These are phyloP conservation scores for Chymomyza caudatula DNA, from an alignment of 2,888 invertebrate species.

Conservation along the genomic window DNA sequence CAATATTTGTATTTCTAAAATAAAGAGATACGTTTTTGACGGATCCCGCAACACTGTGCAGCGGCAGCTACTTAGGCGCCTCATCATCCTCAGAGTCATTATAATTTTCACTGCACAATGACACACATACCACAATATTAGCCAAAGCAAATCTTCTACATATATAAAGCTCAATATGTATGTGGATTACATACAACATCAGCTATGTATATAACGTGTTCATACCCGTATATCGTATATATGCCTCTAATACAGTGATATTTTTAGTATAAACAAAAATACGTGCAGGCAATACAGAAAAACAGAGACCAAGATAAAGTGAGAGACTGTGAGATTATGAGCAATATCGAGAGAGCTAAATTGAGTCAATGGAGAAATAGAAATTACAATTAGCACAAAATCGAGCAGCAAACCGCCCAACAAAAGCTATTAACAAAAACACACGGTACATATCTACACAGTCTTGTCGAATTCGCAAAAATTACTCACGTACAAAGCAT, in stretches of 20 bases:
- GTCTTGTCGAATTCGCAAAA: background rate
- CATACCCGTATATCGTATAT: conserved; percentile 26
- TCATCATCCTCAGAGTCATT: conserved; percentile 30
- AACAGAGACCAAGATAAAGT: conserved; percentile 18
- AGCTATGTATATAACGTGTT: background rate
- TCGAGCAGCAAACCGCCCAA: conserved; percentile 33
- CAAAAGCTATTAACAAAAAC: conserved; percentile 34
- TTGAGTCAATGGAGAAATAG: conserved; percentile 23
- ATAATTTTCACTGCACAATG: conserved; percentile 50
- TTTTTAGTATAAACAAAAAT: conserved; percentile 74
- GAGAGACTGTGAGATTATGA: conserved; percentile 15
- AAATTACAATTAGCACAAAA: conserved; percentile 49
- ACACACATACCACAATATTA: conserved; percentile 54
- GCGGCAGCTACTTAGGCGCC: conserved; percentile 31
- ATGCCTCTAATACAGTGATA: conserved; percentile 61
- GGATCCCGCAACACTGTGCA: conserved; percentile 14
- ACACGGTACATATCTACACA: conserved; percentile 7
- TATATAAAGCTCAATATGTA: conserved; percentile 2
- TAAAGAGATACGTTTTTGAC: background rate
- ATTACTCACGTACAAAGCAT: background rate
- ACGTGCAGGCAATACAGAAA: conserved; percentile 27
- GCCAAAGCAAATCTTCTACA: conserved; percentile 24
- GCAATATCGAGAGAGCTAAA: background rate
- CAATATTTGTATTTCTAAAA: conserved; percentile 11
- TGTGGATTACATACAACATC: background rate